Conservation (phyloP, 2,797 vertebrate species). For the Gymnothorax javanicus region DNA sequence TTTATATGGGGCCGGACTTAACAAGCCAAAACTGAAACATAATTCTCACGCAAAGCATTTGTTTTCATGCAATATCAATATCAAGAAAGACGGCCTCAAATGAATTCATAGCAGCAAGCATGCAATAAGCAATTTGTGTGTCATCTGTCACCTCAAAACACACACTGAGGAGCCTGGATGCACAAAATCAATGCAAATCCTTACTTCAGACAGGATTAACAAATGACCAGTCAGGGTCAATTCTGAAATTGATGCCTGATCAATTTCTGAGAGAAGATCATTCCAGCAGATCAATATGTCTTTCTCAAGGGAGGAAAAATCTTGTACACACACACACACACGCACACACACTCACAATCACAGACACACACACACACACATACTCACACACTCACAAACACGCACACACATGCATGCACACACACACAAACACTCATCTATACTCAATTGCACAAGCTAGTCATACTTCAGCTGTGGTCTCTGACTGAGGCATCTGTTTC, state of each 20-base stretch:
- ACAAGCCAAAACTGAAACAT: not conserved
- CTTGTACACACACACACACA: not conserved
- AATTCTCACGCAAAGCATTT: not conserved
- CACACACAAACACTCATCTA: not conserved
- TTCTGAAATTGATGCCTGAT: not conserved
- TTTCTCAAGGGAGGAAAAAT: not conserved
- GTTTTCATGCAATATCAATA: slow-evolving; percentile 24
- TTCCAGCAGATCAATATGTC: not conserved
- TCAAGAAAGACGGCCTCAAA: slow-evolving; percentile 2
- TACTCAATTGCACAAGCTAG: not conserved
- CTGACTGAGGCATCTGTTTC: not conserved
- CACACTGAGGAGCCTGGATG: not conserved
- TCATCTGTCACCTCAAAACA: not conserved
- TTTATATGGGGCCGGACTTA: not conserved
- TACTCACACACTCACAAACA: not conserved
- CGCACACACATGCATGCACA: not conserved
- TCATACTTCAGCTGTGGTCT: not conserved
- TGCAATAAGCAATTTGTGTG: slow-evolving; percentile 15
- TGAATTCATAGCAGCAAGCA: not conserved
- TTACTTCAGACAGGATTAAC: not conserved
- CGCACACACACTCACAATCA: not conserved
- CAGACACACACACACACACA: not conserved
- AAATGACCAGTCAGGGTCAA: not conserved
- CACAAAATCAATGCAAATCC: not conserved
- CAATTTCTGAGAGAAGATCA: slow-evolving; percentile 1